Conservation (phyloP, 2,797 vertebrate genomes). For the Hybognathus amarus region DNA sequence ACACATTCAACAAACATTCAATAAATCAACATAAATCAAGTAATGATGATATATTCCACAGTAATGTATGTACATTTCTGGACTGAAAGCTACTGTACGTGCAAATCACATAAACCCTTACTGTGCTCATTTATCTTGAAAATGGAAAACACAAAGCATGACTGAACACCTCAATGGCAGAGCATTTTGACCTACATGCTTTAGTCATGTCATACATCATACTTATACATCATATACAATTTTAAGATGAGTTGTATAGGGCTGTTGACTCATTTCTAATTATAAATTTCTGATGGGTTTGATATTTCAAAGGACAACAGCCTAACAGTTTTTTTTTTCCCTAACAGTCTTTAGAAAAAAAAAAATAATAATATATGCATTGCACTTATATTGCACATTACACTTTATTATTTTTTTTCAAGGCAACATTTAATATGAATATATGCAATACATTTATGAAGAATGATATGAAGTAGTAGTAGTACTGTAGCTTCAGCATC, state of each 20-base stretch:
- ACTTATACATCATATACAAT: background rate
- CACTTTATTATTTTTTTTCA: too few species aligned
- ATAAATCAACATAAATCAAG: too few species aligned
- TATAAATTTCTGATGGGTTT: slow-evolving; percentile 42
- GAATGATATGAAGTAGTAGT: background rate
- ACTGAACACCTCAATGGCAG: slow-evolving; percentile 35
- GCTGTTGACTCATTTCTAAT: slow-evolving; percentile 52
- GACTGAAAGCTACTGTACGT: background rate
- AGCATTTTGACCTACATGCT: slow-evolving; percentile 48
- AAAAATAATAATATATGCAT: too few species aligned
- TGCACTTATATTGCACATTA: too few species aligned
- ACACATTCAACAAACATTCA: background rate
- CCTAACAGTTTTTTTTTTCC: background rate
- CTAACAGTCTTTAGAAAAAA: background rate
- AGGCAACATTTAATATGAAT: background rate
- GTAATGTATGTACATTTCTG: background rate
- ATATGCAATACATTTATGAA: background rate
- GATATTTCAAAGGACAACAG: slow-evolving; percentile 8
- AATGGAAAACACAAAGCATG: slow-evolving; percentile 44
- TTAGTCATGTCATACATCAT: slow-evolving; percentile 15
- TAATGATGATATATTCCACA: background rate
- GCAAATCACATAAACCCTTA: background rate
- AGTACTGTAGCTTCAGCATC: background rate
- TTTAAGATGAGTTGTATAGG: slow-evolving; percentile 27
- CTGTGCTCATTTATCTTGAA: slow-evolving; percentile 21